Percentiles rank a stretch among this genome's conserved stretches.
Conservation (phyloP, 2,797 vertebrate genomes). For the Neosilurus hyrtlii region DNA sequence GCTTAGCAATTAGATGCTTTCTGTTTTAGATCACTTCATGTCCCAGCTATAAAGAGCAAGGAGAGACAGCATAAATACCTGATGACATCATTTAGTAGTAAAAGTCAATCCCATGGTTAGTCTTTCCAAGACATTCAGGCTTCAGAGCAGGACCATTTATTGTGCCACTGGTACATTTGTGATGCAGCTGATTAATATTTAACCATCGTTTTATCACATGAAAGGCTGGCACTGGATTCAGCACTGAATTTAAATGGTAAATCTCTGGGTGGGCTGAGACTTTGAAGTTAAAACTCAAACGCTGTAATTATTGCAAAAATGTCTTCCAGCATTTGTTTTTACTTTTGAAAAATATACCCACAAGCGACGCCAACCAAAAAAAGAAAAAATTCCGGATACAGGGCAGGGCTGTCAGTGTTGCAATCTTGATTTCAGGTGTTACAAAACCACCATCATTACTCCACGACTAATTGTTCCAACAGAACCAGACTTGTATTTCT, state of each 20-base stretch:
- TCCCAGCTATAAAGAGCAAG: slow-evolving; percentile 26
- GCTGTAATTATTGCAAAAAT: neutral
- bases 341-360: slow-evolving; percentile 2
- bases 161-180: neutral
- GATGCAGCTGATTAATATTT: slow-evolving; percentile 20
- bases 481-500: slow-evolving; percentile 22
- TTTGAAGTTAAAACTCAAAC: neutral
- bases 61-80: slow-evolving; percentile 33
- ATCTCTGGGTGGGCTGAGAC: neutral
- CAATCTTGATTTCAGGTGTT: slow-evolving; percentile 41
- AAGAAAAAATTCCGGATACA: slow-evolving; percentile 15
- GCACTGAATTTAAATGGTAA: neutral
- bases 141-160: neutral
- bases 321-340: neutral
- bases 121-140: neutral
- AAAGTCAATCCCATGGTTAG: slow-evolving; percentile 30
- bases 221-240: neutral
- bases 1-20: slow-evolving; percentile 33
- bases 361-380: neutral
- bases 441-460: slow-evolving; percentile 34
- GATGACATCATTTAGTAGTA: slow-evolving; percentile 43
- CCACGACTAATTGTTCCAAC: slow-evolving; percentile 40
- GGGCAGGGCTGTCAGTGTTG: slow-evolving; percentile 31
- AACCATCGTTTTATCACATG: slow-evolving; percentile 6
- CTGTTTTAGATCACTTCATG: slow-evolving; percentile 44